Percentiles rank a stretch among this genome's conserved stretches.
These are phyloP conservation scores for Dermochelys coriacea DNA, from an alignment of 2,797 vertebrate species.

Conservation along the genomic window DNA sequence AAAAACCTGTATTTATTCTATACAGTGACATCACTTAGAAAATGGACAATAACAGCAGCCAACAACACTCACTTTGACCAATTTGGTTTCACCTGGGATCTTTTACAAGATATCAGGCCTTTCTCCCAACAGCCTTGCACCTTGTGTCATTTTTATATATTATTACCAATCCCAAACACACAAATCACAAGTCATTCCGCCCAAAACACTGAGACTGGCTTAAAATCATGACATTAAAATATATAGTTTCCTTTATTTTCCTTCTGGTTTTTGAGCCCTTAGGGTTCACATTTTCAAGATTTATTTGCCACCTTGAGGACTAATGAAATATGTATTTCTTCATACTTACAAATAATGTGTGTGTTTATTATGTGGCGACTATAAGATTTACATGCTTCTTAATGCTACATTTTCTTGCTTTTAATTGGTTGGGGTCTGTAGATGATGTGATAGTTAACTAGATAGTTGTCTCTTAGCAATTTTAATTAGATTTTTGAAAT, in stretches of 20 bases:
- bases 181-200: not conserved
- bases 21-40: too few species aligned
- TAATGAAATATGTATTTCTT: not conserved
- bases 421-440: constrained; percentile 32
- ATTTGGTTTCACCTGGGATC: not conserved
- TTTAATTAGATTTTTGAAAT: constrained; percentile 15
- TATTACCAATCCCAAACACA: not conserved
- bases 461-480: constrained; percentile 60
- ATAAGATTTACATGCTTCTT: not conserved
- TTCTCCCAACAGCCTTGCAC: not conserved
- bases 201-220: not conserved
- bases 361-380: not conserved
- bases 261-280: not conserved
- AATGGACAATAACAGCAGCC: not conserved
- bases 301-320: not conserved
- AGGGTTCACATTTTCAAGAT: not conserved
- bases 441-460: constrained; percentile 21
- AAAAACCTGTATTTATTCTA: not conserved
- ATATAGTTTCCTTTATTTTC: not conserved
- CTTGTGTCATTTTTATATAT: not conserved
- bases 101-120: not conserved
- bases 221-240: not conserved
- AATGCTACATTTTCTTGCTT: constrained; percentile 1
- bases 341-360: not conserved
- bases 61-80: not conserved